A percentile compares a stretch with the other conserved stretches of the same genome.
Conservation (phyloP, 2,797 vertebrate species). For the Lophius americanus region DNA sequence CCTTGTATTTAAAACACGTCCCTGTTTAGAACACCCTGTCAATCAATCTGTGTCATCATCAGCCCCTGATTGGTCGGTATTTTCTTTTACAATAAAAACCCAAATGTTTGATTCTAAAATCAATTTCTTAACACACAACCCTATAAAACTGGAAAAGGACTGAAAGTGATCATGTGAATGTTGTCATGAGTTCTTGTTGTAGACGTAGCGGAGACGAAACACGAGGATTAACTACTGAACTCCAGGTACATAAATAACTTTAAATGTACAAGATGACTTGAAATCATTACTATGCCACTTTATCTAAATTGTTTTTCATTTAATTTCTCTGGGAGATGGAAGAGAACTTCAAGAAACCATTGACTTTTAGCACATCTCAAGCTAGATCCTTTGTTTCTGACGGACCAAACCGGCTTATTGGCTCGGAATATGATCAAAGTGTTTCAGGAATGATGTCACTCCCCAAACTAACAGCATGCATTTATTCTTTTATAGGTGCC, state of each 20-base stretch:
- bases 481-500: background rate
- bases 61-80: background rate
- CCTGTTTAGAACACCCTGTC: background rate
- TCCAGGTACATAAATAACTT: slow-evolving; percentile 27
- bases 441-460: background rate
- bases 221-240: slow-evolving; percentile 13
- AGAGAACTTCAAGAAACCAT: slow-evolving; percentile 23
- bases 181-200: slow-evolving; percentile 20
- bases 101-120: background rate
- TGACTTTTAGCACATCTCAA: slow-evolving; percentile 1
- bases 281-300: slow-evolving; percentile 64
- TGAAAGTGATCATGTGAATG: background rate
- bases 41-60: too few species aligned
- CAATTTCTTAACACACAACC: too few species aligned
- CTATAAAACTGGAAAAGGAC: too few species aligned
- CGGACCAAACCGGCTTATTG: slow-evolving; percentile 48
- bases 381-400: slow-evolving; percentile 20
- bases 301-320: slow-evolving; percentile 34
- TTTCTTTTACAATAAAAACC: background rate
- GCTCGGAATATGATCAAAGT: background rate
- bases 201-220: too few species aligned
- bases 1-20: slow-evolving; percentile 10
- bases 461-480: too few species aligned
- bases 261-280: slow-evolving; percentile 46
- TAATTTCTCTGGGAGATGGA: background rate